Base-by-base conservation (phyloP, 2,113 vertebrate genomes). In the Anser cygnoides region DNA sequence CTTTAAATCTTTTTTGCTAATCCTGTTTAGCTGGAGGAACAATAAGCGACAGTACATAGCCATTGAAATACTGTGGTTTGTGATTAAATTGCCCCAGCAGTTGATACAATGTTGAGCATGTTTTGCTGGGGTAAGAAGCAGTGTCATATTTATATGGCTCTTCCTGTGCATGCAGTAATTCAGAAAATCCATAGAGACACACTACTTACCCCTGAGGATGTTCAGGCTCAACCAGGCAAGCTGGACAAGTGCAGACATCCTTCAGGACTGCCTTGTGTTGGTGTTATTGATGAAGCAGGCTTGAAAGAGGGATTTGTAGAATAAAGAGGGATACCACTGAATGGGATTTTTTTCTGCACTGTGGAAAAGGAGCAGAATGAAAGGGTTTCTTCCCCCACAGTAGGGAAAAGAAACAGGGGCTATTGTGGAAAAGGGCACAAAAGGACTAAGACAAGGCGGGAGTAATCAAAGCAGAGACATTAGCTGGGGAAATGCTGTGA, bases 241-340 rank as follows among this genome's bases (percentile, higher is more conserved):
- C 33, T 49, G 61, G 43, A 75, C 57, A 59, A 1, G 0, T 35
- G 57, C 52, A 91, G 29, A 21, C 22, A 39, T 77, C 75, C 85
- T 83, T 90, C n/a, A 78, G 68, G 43, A 57, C 57, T 82, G 92
- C 84, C 61, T 96, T 79, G 65, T 66, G 43, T 61, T 87, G 33
- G 55, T 81, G 37, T 78, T 92, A 95, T 54, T 95, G 91, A 94
- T 74, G 72, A 93, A 85, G 54, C 77, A 79, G 61, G 75, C 46
- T 90, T 93, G 90, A 95, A 95, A 95, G 90, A 83, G 13, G 43
- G 61, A 73, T 89, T 93, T 96, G 85, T 78, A 75, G 74, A 84
- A 91, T 79, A 87, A 94, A 84, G 85, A 81, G 33, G 39, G 26
- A 63, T 80, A 67, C 28, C 46, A 78, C 46, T 94, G 82, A 96